Percentiles rank a stretch among this genome's conserved stretches.
Evolutionary conservation across 2,113 vertebrate genomes (phyloP).

Genomic region (Ochotona princeps): DNA sequence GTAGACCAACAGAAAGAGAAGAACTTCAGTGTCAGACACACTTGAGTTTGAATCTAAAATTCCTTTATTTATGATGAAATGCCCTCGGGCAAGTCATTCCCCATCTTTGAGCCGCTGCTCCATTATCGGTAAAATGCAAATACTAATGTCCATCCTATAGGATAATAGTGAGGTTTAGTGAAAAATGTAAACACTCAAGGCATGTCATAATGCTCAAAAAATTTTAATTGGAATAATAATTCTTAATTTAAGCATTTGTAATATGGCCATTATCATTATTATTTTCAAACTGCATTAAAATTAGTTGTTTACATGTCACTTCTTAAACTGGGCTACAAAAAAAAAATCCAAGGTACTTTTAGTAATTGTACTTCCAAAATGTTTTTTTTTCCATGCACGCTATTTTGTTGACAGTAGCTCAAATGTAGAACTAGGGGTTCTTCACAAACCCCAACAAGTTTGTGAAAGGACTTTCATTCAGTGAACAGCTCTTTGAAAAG

Average conservation of each 20-base stretch:
- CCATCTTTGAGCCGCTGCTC: constrained; percentile 17
- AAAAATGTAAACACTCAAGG: constrained; percentile 57
- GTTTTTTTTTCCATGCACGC: background rate
- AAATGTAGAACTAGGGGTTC: background rate
- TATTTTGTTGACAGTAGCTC: background rate
- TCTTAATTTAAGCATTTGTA: constrained; percentile 64
- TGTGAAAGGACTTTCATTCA: background rate
- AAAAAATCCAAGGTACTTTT: background rate
- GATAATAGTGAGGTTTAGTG: constrained; percentile 26
- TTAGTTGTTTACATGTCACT: constrained; percentile 51
- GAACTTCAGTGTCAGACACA: background rate
- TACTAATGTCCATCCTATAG: constrained; percentile 43
- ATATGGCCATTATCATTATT: constrained; percentile 61
- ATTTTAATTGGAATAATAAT: constrained; percentile 62
- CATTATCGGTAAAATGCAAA: constrained; percentile 63
- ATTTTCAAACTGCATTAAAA: constrained; percentile 67
- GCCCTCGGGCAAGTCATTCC: constrained; percentile 41
- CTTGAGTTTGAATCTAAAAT: background rate
- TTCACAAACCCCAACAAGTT: background rate
- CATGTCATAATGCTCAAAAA: constrained; percentile 52
- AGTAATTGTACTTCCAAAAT: constrained; percentile 5
- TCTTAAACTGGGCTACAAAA: constrained; percentile 1
- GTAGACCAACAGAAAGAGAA: background rate
- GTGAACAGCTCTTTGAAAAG: constrained; percentile 7
- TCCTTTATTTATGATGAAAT: background rate